These are phyloP conservation scores for Caerostris extrusa DNA, from an alignment of 1,140 invertebrate species.

Conservation along the genomic window DNA sequence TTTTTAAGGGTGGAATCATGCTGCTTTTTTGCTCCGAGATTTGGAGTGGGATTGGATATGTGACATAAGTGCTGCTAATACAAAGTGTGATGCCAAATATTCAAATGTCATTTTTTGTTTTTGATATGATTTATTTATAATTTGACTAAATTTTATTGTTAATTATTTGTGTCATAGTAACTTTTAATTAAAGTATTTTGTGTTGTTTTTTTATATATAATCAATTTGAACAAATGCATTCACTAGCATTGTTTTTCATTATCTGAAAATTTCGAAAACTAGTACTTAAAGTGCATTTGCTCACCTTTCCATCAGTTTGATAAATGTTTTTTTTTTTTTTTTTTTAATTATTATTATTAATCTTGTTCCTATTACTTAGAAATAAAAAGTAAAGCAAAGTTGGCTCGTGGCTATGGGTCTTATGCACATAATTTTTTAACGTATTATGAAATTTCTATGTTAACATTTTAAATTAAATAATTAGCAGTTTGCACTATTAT, in stretches of 20 bases:
- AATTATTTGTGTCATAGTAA: conserved; percentile 22
- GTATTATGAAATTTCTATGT: too few species aligned
- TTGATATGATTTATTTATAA: conserved; percentile 57
- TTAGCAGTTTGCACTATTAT: too few species aligned
- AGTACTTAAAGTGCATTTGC: not conserved
- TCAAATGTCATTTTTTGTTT: conserved; percentile 49
- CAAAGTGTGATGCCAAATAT: conserved; percentile 75
- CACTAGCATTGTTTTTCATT: not conserved
- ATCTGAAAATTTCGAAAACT: not conserved
- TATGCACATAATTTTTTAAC: too few species aligned
- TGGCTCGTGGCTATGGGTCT: too few species aligned
- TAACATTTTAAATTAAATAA: too few species aligned
- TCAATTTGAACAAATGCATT: conserved; percentile 10
- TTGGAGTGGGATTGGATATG: conserved; percentile 27
- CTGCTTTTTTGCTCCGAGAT: conserved; percentile 5
- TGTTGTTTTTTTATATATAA: conserved; percentile 4
- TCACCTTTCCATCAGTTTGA: too few species aligned
- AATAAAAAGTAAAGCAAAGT: too few species aligned
- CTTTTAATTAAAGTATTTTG: not conserved
- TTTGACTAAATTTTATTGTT: conserved; percentile 54
- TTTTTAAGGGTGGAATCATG: not conserved
- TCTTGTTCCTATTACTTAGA: too few species aligned
- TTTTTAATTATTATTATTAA: too few species aligned
- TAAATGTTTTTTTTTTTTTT: too few species aligned
- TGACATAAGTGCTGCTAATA: conserved; percentile 4